Base-by-base conservation (phyloP, 1,140 invertebrate species). In the Caligus rogercresseyi region DNA sequence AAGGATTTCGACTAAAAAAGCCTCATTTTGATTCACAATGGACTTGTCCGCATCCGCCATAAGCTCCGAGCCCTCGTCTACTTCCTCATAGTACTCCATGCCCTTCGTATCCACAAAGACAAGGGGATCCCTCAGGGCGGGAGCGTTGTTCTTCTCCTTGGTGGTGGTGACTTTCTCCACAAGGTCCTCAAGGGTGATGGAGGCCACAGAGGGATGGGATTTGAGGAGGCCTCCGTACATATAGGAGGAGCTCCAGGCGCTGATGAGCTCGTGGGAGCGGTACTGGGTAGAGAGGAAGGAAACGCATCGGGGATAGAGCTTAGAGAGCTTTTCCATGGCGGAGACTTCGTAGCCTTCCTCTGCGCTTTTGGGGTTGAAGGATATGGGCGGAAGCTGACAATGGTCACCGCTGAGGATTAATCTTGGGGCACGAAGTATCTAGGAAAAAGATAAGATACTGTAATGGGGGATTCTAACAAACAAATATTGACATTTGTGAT, bases 341-440 rank as follows among this genome's bases (percentile, higher is more conserved):
- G 19, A 23, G 18, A 58, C 20, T 24, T 20, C 53, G 21, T 16
- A 21, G 3, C 53, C 53, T 16, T 54, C 19, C 3, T 7, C 13
- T 7, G 53, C 53, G 21, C 14, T 20, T 4, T 54, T 19, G 11
- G 53, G 15, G 21, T 54, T 54, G 16, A 26, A 25, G 16, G 21
- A 19, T 21, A 62, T 62, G 15, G 60, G 60, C 16, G 60, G 60
- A 21, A 62, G 16, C 31, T 62, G 60, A 21, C 21, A 54, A 62
- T 62, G 60, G 54, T 62, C 60, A 3, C 60, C 60, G 2, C 16
- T 14, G 16, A 62, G n/a, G 52, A 62, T 52, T 21, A 53, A 13
- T 20, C 60, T 52, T 20, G 60, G 16, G 4, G 14, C 52, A 1
- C 3, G 20, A 2, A 20, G n/a, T 4, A 62, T 43, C 31, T 43